These are phyloP conservation scores for Geothlypis trichas DNA, from an alignment of 2,113 vertebrate genomes.

Conservation along the genomic window DNA sequence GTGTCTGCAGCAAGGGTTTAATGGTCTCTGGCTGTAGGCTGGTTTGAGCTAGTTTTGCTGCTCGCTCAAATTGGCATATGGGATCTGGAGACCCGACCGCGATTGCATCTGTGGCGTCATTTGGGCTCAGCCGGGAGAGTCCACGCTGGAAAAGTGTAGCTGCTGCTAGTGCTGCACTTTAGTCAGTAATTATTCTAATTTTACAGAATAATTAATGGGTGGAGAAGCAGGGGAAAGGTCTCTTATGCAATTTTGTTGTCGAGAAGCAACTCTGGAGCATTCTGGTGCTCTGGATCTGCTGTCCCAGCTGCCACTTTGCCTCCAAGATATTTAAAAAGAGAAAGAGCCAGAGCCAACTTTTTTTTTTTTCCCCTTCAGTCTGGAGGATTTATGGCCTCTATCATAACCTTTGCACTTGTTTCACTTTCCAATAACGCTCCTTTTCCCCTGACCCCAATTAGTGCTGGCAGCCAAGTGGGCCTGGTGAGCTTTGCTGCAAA, in stretches of 20 bases:
- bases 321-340: background rate
- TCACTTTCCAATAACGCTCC: background rate
- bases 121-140: background rate
- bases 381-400: background rate
- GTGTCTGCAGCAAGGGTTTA: background rate
- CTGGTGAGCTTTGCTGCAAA: background rate
- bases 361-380: fast-evolving
- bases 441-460: background rate
- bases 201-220: background rate
- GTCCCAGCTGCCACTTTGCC: background rate
- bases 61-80: background rate
- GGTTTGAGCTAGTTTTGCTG: background rate
- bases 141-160: background rate
- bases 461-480: background rate
- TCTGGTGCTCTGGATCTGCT: background rate
- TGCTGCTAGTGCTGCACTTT: background rate
- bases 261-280: background rate
- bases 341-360: background rate
- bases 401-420: background rate
- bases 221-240: background rate
- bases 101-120: background rate
- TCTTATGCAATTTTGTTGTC: background rate
- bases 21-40: background rate
- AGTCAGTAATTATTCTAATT: background rate
- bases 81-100: background rate